phyloP scores from a whole-genome alignment of 2,797 vertebrate genomes.

The Natrix natrix region DNA sequence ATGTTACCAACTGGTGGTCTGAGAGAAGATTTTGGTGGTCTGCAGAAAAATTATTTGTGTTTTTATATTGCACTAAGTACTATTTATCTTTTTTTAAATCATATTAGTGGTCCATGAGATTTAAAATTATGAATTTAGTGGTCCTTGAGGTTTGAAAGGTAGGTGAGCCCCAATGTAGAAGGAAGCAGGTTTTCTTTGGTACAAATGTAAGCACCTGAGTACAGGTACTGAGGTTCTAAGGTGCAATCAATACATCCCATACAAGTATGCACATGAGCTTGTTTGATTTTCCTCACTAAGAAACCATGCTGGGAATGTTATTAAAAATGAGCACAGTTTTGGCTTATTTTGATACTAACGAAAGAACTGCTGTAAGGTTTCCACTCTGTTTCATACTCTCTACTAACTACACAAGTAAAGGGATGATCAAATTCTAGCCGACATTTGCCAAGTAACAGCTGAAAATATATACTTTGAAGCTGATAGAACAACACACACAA shows the following conservation, averaged over 20 bases:
- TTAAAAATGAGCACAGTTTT: not conserved
- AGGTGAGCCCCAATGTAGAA: not conserved
- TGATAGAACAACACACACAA: not conserved
- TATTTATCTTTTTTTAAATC: too few species aligned
- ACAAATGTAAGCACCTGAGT: not conserved
- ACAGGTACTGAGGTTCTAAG: not conserved
- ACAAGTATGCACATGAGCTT: not conserved
- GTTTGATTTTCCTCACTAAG: not conserved
- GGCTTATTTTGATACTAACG: not conserved
- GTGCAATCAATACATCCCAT: not conserved
- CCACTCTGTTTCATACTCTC: not conserved
- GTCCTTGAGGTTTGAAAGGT: too few species aligned
- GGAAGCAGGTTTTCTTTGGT: not conserved
- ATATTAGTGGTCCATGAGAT: too few species aligned
- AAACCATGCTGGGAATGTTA: not conserved
- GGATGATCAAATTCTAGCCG: not conserved
- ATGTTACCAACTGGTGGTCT: too few species aligned
- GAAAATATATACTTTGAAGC: conserved; percentile 11
- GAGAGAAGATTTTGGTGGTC: too few species aligned
- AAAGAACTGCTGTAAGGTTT: not conserved
- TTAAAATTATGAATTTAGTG: too few species aligned
- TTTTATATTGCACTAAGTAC: too few species aligned
- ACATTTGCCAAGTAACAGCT: not conserved
- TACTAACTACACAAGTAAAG: not conserved
- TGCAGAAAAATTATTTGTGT: too few species aligned